Evolutionary conservation across 2,888 invertebrate species (phyloP).

Genomic region (Cataglyphis cursor): DNA sequence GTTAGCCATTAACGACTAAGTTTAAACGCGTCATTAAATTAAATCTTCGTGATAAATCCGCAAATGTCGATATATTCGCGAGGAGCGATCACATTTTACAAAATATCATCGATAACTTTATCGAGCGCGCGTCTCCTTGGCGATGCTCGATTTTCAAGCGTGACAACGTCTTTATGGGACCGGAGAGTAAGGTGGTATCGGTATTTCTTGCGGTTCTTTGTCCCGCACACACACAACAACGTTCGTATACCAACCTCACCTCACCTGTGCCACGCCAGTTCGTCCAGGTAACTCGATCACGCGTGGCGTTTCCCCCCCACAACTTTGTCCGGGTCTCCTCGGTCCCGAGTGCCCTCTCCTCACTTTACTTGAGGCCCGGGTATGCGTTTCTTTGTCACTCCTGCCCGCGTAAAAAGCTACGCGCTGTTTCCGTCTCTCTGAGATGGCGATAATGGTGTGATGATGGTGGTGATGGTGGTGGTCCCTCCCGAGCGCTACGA

Average conservation of each 20-base stretch:
- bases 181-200: constrained; percentile 80
- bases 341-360: constrained; percentile 47
- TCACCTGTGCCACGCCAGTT: constrained; percentile 77
- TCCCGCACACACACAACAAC: constrained; percentile 74
- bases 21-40: neutral
- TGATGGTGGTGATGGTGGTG: constrained; percentile 58
- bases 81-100: neutral
- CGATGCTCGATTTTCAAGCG: constrained; percentile 63
- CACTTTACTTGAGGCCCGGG: constrained; percentile 49
- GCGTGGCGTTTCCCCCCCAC: constrained; percentile 79
- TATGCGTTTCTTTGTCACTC: constrained; percentile 48
- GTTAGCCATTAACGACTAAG: neutral
- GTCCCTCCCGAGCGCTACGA: constrained; percentile 66
- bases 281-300: constrained; percentile 84
- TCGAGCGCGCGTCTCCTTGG: constrained; percentile 10
- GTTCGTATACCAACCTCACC: constrained; percentile 79
- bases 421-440: constrained; percentile 45
- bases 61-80: neutral
- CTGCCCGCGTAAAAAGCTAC: constrained; percentile 38
- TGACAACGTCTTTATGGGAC: constrained; percentile 77
- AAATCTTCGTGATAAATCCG: neutral
- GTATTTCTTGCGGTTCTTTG: constrained; percentile 85
- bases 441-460: constrained; percentile 60
- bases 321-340: constrained; percentile 62
- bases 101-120: neutral